phyloP scores from a whole-genome alignment of 2,113 vertebrate genomes.

The Kobus ellipsiprymnus region DNA sequence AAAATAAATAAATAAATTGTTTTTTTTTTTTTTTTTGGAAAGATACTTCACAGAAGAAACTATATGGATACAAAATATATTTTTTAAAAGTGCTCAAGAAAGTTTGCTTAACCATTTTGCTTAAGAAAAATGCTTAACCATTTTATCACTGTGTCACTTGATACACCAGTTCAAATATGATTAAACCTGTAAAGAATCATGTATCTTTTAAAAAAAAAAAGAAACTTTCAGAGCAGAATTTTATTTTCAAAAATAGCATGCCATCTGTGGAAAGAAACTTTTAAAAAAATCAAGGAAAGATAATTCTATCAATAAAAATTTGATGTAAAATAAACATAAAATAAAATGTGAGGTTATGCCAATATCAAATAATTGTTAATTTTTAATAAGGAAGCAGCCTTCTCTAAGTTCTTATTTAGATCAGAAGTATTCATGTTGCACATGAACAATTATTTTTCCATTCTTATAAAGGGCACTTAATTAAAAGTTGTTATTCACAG shows the following conservation, averaged over 20 bases:
- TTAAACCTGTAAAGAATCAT: not conserved
- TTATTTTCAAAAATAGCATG: not conserved
- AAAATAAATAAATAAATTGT: not conserved
- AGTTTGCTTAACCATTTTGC: not conserved
- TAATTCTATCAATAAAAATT: not conserved
- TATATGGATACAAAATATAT: not conserved
- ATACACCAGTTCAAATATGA: constrained; percentile 22
- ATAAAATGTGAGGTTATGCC: not conserved
- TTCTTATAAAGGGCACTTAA: not conserved
- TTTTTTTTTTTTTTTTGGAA: not conserved
- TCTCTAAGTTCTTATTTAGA: not conserved
- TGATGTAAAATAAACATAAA: not conserved
- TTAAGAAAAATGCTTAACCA: not conserved
- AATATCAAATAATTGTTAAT: not conserved
- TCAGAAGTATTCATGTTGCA: not conserved
- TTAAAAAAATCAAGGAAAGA: constrained; percentile 4
- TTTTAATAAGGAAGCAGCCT: not conserved
- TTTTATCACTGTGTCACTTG: not conserved
- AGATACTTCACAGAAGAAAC: not conserved
- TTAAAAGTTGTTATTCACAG: not conserved
- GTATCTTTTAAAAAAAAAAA: not conserved
- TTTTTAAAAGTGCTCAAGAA: not conserved
- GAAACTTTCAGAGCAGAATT: not conserved
- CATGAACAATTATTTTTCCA: not conserved
- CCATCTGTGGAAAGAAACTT: not conserved